Evolutionary conservation across 1,140 invertebrate species (phyloP), one percentile per base, ranked within the genome.

Genomic region (Campoletis sonorensis): DNA sequence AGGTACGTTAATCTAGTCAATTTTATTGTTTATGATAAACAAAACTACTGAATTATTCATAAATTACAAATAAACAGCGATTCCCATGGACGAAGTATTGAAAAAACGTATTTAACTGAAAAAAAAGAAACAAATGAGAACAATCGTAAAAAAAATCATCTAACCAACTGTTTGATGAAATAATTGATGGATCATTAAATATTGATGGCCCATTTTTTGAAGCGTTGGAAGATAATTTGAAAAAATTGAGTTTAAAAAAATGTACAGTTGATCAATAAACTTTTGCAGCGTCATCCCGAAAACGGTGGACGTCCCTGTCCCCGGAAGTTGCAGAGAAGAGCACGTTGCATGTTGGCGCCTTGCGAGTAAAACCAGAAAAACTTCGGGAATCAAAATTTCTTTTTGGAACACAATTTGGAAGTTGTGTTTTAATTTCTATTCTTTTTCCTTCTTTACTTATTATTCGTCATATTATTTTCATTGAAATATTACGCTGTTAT

Each of bases 261-360:
- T 33, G 10, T 37, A 58, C 88, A 81, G 85, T 88, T n/a, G 84
- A 89, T 80, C 87, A 82, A 16, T 85, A 82, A 82, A 85, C 87
- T 80, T 84, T 89, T 91, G 15, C 84, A 95, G 91, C 91, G 91
- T 79, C 88, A 95, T 81, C 91, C 95, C 0, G 89, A 93, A 84
- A 95, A 96, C 88, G 95, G 95, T 2, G 96, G 96, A 0, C 92
- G 91, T 83, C 86, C 93, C 13, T 97, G 96, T 84, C 95, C 95
- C 1, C 93, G 90, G 83, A 93, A 92, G 80, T 84, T 94, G 13
- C 87, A 88, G 5, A 93, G 93, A 84, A 92, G 91, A 68, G 91
- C 93, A 51, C 89, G 91, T 82, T 95, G 94, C 81, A 87, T 88
- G 70, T 64, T 91, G 11, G 87, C 87, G 0, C 90, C 89, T 1